phyloP scores from a whole-genome alignment of 2,888 invertebrate species.

The Acanthosoma haemorrhoidale region DNA sequence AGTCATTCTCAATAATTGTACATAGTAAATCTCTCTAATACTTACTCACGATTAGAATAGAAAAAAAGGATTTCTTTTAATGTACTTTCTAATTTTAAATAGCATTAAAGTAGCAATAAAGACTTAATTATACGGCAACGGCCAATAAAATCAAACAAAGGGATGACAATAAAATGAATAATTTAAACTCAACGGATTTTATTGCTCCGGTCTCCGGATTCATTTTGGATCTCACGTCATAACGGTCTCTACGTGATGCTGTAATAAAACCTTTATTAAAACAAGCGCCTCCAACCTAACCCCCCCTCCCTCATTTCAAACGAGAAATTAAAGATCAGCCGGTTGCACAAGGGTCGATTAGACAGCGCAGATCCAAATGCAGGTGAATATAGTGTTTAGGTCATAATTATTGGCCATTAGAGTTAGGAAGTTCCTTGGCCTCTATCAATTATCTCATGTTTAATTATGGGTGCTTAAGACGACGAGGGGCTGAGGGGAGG shows the following conservation, averaged over 20 bases:
- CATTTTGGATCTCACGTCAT: background rate
- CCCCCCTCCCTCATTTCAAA: background rate
- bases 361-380: too few species aligned
- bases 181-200: constrained; percentile 11
- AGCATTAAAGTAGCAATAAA: too few species aligned
- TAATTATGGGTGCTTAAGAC: background rate
- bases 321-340: background rate
- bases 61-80: too few species aligned
- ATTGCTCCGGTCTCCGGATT: background rate
- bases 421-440: background rate
- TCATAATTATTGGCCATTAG: background rate
- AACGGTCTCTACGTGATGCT: background rate
- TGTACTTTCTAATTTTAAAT: too few species aligned
- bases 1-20: too few species aligned
- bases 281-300: background rate
- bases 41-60: too few species aligned
- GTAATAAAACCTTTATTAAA: constrained; percentile 6
- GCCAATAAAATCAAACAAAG: background rate
- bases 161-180: background rate
- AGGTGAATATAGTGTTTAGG: background rate
- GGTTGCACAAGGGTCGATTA: background rate
- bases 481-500: too few species aligned
- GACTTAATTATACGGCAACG: background rate
- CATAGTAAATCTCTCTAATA: too few species aligned
- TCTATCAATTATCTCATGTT: background rate